A percentile compares a stretch with the other conserved stretches of the same genome.
Conservation (phyloP, 2,797 vertebrate genomes). For the Onychomys arenicola region DNA sequence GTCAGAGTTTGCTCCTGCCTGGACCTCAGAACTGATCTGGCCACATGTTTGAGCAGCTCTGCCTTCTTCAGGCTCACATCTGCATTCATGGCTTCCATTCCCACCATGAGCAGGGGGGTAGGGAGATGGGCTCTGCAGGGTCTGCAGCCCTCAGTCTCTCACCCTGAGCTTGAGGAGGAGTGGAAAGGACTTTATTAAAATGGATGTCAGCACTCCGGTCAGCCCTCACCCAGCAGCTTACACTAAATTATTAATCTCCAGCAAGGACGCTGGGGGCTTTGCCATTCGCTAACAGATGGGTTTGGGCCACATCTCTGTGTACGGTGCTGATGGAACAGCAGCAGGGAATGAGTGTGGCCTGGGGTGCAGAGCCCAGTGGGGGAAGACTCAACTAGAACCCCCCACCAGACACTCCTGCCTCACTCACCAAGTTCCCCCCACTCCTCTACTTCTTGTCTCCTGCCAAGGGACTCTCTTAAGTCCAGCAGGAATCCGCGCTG, state of each 20-base stretch:
- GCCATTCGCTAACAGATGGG: constrained; percentile 38
- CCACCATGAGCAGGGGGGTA: not conserved
- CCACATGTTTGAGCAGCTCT: fast-evolving
- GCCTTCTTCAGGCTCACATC: not conserved
- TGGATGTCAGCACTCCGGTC: constrained; percentile 17
- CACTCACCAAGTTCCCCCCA: not conserved
- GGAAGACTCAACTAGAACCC: fast-evolving
- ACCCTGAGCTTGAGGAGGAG: not conserved
- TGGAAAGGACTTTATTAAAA: constrained; percentile 44
- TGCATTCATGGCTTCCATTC: not conserved
- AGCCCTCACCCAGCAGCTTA: constrained; percentile 38
- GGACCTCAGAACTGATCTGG: not conserved
- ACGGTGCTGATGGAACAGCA: not conserved
- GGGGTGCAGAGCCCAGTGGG: not conserved
- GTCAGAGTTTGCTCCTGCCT: not conserved
- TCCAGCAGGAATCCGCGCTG: not conserved
- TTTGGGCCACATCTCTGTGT: not conserved
- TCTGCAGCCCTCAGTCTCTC: not conserved
- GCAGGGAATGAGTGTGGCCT: not conserved
- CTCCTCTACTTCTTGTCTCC: not conserved
- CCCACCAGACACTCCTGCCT: not conserved
- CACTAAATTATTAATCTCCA: constrained; percentile 43
- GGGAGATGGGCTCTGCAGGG: fast-evolving
- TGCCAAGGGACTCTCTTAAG: not conserved
- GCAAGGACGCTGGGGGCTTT: not conserved